Conservation (phyloP, 2,888 invertebrate genomes). For the Gandaritis pyraliata region DNA sequence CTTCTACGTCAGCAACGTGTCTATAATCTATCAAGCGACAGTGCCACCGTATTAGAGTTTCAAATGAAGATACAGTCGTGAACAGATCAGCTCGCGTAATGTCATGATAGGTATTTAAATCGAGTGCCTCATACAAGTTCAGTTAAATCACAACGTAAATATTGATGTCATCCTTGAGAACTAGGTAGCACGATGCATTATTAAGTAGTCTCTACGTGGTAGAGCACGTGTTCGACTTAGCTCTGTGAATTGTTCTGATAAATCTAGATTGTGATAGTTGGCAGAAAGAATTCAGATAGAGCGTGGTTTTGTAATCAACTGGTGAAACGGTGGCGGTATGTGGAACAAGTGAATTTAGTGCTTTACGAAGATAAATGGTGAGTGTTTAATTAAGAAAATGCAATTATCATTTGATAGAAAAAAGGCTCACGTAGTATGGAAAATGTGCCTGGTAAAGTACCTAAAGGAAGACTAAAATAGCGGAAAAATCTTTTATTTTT, state of each 20-base stretch:
- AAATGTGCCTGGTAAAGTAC: no score
- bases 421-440: no score
- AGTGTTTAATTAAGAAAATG: no score
- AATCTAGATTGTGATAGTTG: constrained; percentile 7
- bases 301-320: background rate
- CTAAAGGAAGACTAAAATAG: no score
- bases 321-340: background rate
- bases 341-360: background rate
- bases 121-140: constrained; percentile 25
- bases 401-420: no score
- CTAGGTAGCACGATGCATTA: constrained; percentile 18
- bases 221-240: constrained; percentile 17
- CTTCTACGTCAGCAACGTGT: background rate
- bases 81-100: background rate
- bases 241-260: constrained; percentile 20
- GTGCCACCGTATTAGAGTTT: no score
- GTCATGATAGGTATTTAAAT: constrained; percentile 8
- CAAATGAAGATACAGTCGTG: constrained; percentile 3
- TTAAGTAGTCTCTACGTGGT: constrained; percentile 15
- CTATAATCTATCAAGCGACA: constrained; percentile 3
- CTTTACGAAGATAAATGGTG: no score
- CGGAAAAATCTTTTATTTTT: no score
- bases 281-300: constrained; percentile 7
- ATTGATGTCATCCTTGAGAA: constrained; percentile 41
- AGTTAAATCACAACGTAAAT: constrained; percentile 37